A percentile compares a stretch with the other conserved stretches of the same genome.
These are phyloP conservation scores for Poeciliopsis paucimaculata DNA, from an alignment of 2,797 vertebrate genomes.

Conservation along the genomic window DNA sequence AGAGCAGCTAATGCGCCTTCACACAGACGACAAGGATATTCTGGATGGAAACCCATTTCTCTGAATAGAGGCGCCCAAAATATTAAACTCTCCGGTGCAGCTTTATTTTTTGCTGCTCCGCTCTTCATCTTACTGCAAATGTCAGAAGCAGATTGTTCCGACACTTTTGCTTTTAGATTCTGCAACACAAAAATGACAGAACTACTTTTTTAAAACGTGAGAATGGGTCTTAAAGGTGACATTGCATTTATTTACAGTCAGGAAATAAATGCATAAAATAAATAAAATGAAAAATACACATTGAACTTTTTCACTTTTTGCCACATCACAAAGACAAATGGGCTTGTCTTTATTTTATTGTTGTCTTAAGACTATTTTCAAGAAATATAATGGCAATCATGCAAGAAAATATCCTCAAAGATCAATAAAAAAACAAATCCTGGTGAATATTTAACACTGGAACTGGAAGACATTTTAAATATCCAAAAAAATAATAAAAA, in stretches of 20 bases:
- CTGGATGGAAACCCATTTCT: constrained; percentile 69
- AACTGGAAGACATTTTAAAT: too few species aligned
- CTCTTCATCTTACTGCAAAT: constrained; percentile 28
- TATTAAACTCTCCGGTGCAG: constrained; percentile 53
- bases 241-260: constrained; percentile 25
- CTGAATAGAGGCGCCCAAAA: constrained; percentile 70
- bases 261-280: too few species aligned
- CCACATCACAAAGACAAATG: not conserved
- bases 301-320: not conserved
- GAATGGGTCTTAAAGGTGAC: constrained; percentile 22
- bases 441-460: too few species aligned
- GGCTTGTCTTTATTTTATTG: too few species aligned
- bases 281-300: not conserved
- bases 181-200: constrained; percentile 39
- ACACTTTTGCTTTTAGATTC: constrained; percentile 20
- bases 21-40: constrained; percentile 67
- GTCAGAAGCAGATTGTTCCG: not conserved
- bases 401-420: too few species aligned
- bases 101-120: constrained; percentile 41
- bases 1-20: constrained; percentile 60
- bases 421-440: too few species aligned
- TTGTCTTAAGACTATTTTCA: too few species aligned
- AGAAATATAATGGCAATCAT: too few species aligned
- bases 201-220: not conserved
- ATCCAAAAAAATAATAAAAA: too few species aligned